Base-by-base conservation (phyloP, 2,113 vertebrate species). In the Aplodontia rufa region DNA sequence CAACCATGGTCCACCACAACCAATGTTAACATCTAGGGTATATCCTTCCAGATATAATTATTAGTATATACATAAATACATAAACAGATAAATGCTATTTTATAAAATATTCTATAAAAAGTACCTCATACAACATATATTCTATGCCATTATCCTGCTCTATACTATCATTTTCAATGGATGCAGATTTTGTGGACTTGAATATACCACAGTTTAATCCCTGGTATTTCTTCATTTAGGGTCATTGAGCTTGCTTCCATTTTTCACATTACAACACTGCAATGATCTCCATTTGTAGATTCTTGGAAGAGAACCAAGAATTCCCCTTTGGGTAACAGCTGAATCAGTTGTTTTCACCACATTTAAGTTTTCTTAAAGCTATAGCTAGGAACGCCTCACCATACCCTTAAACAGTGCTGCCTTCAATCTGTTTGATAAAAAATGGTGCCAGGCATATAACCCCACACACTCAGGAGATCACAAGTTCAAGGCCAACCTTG, bases 11-110 rank as follows among this genome's bases (percentile, higher is more conserved):
- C 28, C 87, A 35, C 32, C 37, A 95, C 17, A 90, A 94, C n/a
- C 28, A 92, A 32, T 72, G 24, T 86, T 71, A 90, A 92, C 47
- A 69, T 53, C 26, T 89, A 49, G 42, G 35, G n/a, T 87, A 58
- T 62, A 95, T 42, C 19, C 75, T 93, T 96, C 55, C 68, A 95
- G 84, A 47, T 35, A 84, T 26, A 88, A 80, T 26, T 88, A 9
- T 89, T 42, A 88, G 19, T 62, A 87, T 17, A 78, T 66, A 92
- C 32, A 62, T 81, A 69, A 40, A 90, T 7, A 91, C 14, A 93
- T 26, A 40, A 53, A 12, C 53, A 55, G 53, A 55, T 55, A 78
- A 11, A 42, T 6, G 80, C 51, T 76, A 58, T 58, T 85, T 89
- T 92, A 72, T 3, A 92, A 94, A 91, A 72, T 82, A 19, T 20